Evolutionary conservation across 2,113 vertebrate species (phyloP), one percentile per base, ranked within the genome.

Genomic region (Manacus vitellinus): DNA sequence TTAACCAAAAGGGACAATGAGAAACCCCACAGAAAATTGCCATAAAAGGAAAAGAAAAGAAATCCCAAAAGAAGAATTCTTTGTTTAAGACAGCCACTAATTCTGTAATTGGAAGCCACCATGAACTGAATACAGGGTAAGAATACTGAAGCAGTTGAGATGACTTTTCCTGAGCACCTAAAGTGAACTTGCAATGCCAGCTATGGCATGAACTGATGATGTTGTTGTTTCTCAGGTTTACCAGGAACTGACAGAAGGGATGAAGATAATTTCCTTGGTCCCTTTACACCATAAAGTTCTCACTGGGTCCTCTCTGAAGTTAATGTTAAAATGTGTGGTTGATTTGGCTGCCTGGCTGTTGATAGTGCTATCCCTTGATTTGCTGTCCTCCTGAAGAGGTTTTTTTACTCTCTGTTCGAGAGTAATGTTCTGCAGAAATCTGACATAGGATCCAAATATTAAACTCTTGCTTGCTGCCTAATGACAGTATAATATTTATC

Each of bases 351-450:
- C 17, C 12, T 82, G 14, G 33, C 22, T 85, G 24, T 77, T 90
- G 55, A 77, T 56, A 75, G 59, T 4, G 11, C 35, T 88, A 17
- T 63, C 67, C 79, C 89, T 78, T 85, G 55, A 76, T 88, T 93
- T 85, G 58, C 63, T 94, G 43, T 90, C 37, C 54, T 92, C 21
- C 4, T 7, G 51, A 62, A 96, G 51, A 83, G 59, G 8, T 37
- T 92, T 89, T 82, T 82, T 22, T 74, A 44, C 31, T 90, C 81
- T 76, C 88, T 84, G 85, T 59, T 90, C 72, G 88, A 94, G 47
- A 89, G 67, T 74, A 93, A 93, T 95, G 33, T 51, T 90, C 63
- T 94, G 59, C 90, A 96, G 85, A 94, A 94, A 83, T 90, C 59
- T 94, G 46, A 80, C 78, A 95, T 10, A 67, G 30, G 33, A 90